Percentiles rank a stretch among this genome's conserved stretches.
phyloP scores from a whole-genome alignment of 2,113 vertebrate species.

The Xiphias gladius region DNA sequence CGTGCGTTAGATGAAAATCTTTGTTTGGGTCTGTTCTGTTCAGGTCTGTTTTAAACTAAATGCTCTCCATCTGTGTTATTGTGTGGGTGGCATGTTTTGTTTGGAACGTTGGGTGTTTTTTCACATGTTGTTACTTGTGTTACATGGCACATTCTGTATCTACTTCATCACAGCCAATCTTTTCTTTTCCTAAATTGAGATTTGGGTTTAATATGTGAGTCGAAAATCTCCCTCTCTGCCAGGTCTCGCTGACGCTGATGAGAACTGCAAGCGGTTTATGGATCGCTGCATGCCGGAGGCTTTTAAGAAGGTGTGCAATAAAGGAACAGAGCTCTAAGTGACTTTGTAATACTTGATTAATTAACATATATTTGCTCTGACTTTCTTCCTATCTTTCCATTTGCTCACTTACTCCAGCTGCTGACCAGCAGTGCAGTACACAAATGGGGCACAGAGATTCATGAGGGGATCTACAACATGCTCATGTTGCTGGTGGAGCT shows the following conservation, averaged over 20 bases:
- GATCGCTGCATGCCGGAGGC: constrained; percentile 99
- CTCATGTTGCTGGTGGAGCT: constrained; percentile 97
- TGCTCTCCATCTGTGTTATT: constrained; percentile 14
- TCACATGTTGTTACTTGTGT: constrained; percentile 48
- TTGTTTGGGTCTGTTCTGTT: too few species aligned
- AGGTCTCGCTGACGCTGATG: constrained; percentile 98
- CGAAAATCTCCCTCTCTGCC: constrained; percentile 44
- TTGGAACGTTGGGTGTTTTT: constrained; percentile 37
- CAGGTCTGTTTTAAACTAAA: background rate
- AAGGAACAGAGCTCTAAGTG: background rate
- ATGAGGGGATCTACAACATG: constrained; percentile 99
- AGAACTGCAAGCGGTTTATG: constrained; percentile 98
- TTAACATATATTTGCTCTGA: background rate
- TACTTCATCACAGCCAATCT: background rate
- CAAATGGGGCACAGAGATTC: constrained; percentile 99
- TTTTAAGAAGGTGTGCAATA: constrained; percentile 94
- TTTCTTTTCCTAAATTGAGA: constrained; percentile 1
- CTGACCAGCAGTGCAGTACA: constrained; percentile 98
- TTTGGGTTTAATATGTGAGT: constrained; percentile 19
- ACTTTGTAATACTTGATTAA: background rate
- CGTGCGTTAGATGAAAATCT: constrained; percentile 5
- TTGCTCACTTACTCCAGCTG: constrained; percentile 80
- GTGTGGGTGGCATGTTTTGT: constrained; percentile 47
- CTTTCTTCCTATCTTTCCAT: constrained; percentile 8
- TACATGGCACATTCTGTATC: constrained; percentile 25